Evolutionary conservation across 2,113 vertebrate genomes (phyloP).

Genomic region (Mustelus asterias): DNA sequence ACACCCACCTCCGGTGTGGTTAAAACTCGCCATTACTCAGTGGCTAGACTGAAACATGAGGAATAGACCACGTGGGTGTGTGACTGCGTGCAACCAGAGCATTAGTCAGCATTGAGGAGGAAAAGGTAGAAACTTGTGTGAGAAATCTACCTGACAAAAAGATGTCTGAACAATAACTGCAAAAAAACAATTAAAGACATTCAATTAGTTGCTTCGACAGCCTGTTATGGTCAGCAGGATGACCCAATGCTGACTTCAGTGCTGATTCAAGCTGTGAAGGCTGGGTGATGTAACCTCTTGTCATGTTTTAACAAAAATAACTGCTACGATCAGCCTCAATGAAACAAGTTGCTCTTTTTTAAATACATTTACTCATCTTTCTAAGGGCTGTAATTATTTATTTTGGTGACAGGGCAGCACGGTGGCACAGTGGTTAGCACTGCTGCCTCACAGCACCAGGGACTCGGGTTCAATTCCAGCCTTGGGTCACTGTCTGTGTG

Average conservation of each 20-base stretch:
- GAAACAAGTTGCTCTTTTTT: background rate
- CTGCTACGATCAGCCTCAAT: background rate
- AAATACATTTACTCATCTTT: background rate
- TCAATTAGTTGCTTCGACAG: background rate
- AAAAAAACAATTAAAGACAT: background rate
- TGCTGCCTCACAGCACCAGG: too few relatives aligned
- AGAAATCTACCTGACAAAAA: background rate
- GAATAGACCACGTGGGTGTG: background rate
- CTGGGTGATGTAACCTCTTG: background rate
- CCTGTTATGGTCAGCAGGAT: background rate
- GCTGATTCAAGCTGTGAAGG: background rate
- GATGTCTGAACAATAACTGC: background rate
- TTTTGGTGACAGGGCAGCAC: background rate
- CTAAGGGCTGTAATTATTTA: background rate
- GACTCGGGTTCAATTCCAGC: too few relatives aligned
- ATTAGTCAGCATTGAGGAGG: background rate
- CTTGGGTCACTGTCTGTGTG: too few relatives aligned
- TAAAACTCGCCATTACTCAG: background rate
- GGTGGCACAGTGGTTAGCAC: too few relatives aligned
- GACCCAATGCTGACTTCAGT: background rate
- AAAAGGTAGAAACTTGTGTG: background rate
- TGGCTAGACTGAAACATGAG: background rate
- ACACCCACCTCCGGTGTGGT: background rate
- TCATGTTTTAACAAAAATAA: background rate
- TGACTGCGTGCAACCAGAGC: background rate